These are phyloP conservation scores for Brachionus calyciflorus DNA, from an alignment of 1,140 invertebrate genomes.

Conservation along the genomic window DNA sequence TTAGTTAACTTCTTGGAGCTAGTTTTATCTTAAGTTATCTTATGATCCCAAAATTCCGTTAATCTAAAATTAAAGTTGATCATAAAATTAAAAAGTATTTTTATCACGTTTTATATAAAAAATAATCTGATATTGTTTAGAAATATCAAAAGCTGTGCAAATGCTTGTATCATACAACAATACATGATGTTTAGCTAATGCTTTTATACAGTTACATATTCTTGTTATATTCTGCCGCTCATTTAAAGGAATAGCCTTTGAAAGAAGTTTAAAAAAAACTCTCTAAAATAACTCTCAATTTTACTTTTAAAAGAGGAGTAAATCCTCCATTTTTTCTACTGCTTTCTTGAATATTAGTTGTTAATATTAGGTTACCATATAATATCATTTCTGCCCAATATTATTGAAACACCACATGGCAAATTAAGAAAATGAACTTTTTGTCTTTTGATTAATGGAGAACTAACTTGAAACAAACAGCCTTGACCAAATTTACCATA, in stretches of 20 bases:
- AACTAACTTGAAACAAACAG: conserved; percentile 81
- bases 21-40: no score
- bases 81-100: neutral
- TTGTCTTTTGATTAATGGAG: conserved; percentile 83
- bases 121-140: conserved; percentile 69
- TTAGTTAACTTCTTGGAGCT: no score
- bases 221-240: conserved; percentile 80
- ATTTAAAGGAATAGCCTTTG: conserved; percentile 6
- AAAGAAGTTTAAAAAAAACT: neutral
- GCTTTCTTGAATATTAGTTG: conserved; percentile 71
- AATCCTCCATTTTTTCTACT: conserved; percentile 71
- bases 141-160: conserved; percentile 83
- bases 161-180: conserved; percentile 88
- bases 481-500: conserved; percentile 92
- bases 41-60: conserved; percentile 29
- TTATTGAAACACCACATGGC: conserved; percentile 80
- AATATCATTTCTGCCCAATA: conserved; percentile 93
- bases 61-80: conserved; percentile 5
- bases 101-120: neutral
- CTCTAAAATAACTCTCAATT: neutral
- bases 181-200: conserved; percentile 78
- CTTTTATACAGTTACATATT: conserved; percentile 81
- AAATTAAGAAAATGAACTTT: conserved; percentile 96
- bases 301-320: neutral
- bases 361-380: conserved; percentile 92